phyloP scores from a whole-genome alignment of 37 sponge, comb jelly and placozoan genomes.

The Ianthella basta region DNA sequence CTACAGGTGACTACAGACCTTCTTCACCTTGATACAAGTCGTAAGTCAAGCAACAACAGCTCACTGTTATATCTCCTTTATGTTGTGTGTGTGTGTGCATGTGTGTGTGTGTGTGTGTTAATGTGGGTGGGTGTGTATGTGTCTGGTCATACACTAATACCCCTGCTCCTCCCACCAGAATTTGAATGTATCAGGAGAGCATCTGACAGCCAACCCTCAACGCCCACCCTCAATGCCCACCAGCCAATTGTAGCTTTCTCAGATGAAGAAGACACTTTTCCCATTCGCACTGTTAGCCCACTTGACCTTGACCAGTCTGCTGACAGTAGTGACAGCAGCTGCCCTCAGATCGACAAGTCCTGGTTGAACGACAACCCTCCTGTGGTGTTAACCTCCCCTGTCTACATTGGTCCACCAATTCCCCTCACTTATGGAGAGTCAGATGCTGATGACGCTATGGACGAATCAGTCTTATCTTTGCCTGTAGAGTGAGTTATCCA shows the following conservation, averaged over 20 bases:
- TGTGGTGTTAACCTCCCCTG: slow-evolving; percentile 20
- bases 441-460: background rate
- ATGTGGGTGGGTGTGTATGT: too few species aligned
- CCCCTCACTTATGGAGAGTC: slow-evolving; percentile 46
- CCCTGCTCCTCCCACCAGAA: background rate
- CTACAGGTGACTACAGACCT: too few species aligned
- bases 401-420: slow-evolving; percentile 70
- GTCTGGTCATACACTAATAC: too few species aligned
- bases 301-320: background rate
- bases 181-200: background rate
- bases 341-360: background rate
- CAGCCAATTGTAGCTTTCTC: background rate
- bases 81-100: too few species aligned
- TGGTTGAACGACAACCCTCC: slow-evolving; percentile 42
- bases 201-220: background rate
- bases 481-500: background rate
- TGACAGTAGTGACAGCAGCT: slow-evolving; percentile 5
- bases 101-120: too few species aligned
- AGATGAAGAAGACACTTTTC: slow-evolving; percentile 6
- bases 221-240: too few species aligned
- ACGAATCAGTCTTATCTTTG: background rate
- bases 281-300: background rate
- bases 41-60: too few species aligned
- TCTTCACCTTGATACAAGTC: too few species aligned
- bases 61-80: too few species aligned